Conservation (phyloP, 2,888 invertebrate genomes). For the Pachydiplax longipennis region DNA sequence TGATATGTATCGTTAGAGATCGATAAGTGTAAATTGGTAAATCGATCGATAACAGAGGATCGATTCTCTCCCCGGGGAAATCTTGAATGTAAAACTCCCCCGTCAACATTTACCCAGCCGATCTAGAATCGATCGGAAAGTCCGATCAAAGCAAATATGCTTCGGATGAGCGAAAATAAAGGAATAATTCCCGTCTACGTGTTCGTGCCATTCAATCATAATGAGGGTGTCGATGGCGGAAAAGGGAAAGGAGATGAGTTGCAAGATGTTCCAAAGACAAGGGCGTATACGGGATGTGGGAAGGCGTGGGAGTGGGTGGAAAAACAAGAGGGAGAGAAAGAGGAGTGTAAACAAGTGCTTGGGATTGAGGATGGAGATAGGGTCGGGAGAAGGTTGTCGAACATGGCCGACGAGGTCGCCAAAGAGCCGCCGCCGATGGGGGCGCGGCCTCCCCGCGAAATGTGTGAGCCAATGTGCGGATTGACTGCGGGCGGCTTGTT, state of each 20-base stretch:
- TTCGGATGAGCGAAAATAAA: not conserved
- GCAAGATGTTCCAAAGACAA: not conserved
- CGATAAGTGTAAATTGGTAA: too few relatives aligned
- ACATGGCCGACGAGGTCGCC: not conserved
- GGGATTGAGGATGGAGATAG: not conserved
- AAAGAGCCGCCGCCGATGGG: not conserved
- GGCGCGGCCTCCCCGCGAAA: not conserved
- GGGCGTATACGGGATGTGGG: not conserved
- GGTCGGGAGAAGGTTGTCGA: not conserved
- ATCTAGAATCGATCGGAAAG: not conserved
- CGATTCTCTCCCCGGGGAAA: too few relatives aligned
- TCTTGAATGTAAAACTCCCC: too few relatives aligned
- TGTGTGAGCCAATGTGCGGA: not conserved
- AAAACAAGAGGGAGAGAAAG: not conserved
- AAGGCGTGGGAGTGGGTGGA: not conserved
- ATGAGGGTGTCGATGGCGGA: not conserved
- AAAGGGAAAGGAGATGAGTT: not conserved
- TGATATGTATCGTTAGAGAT: too few relatives aligned
- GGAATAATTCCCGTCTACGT: not conserved
- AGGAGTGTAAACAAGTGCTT: not conserved
- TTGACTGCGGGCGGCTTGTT: not conserved
- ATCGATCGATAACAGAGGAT: too few relatives aligned
- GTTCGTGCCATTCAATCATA: not conserved
- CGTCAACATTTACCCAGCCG: not conserved
- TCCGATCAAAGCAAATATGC: not conserved